A percentile compares a stretch with the other conserved stretches of the same genome.
Conservation (phyloP, 2,888 invertebrate genomes). For the Latrodectus elegans region DNA sequence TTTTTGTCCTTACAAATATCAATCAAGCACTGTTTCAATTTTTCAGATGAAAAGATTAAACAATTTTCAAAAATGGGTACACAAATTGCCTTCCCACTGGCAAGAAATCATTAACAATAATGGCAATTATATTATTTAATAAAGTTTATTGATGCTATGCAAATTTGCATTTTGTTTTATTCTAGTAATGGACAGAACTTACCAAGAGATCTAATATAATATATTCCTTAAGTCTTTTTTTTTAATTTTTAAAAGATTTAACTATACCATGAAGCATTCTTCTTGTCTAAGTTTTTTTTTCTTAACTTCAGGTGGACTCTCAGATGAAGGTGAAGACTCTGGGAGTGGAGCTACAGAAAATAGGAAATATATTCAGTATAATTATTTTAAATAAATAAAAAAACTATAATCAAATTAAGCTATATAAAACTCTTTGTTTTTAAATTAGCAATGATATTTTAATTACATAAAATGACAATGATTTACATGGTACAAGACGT, state of each 20-base stretch:
- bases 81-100: too few species aligned
- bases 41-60: too few species aligned
- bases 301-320: slow-evolving; percentile 6
- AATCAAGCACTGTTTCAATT: too few species aligned
- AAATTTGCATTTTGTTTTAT: too few species aligned
- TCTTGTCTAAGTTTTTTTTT: slow-evolving; percentile 20
- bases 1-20: too few species aligned
- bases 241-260: background rate
- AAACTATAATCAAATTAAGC: too few species aligned
- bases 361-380: background rate
- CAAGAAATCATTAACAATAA: too few species aligned
- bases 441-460: background rate
- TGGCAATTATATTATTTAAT: too few species aligned
- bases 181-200: too few species aligned
- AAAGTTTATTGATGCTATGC: too few species aligned
- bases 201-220: background rate
- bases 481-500: slow-evolving; percentile 6
- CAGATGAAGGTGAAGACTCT: background rate
- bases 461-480: background rate
- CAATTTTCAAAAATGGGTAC: too few species aligned
- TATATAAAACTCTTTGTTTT: too few species aligned
- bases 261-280: slow-evolving; percentile 13
- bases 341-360: slow-evolving; percentile 8
- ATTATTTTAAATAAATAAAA: background rate
- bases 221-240: background rate